A percentile compares a stretch with the other conserved stretches of the same genome.
phyloP scores from a whole-genome alignment of 2,888 invertebrate genomes.

The Nematopogon swammerdamellus region DNA sequence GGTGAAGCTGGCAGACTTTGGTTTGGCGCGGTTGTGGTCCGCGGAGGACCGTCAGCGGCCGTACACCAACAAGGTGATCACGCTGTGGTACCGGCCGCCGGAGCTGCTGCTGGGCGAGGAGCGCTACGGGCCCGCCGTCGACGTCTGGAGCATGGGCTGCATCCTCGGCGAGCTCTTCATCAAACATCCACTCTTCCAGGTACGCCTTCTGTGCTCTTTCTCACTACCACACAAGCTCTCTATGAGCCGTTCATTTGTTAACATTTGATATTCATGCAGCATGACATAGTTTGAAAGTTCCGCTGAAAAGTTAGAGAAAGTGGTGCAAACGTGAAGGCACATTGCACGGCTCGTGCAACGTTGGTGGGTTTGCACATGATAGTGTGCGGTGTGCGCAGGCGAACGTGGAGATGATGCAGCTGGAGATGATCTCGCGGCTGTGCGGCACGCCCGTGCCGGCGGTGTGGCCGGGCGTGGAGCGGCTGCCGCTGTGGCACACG shows the following conservation, averaged over 20 bases:
- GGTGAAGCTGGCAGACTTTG: slow-evolving; percentile 99
- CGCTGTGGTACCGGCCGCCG: slow-evolving; percentile 98
- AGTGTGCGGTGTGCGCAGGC: too few species aligned
- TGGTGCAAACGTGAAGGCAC: too few species aligned
- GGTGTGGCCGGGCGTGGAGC: slow-evolving; percentile 95
- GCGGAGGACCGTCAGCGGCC: slow-evolving; percentile 93
- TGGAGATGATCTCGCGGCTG: slow-evolving; percentile 89
- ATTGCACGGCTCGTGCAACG: too few species aligned
- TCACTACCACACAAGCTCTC: too few species aligned
- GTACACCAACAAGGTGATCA: slow-evolving; percentile 98
- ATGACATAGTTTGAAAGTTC: too few species aligned
- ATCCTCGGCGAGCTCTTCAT: slow-evolving; percentile 96
- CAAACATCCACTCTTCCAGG: slow-evolving; percentile 94
- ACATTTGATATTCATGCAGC: too few species aligned
- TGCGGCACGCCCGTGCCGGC: slow-evolving; percentile 97
- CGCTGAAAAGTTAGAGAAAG: too few species aligned
- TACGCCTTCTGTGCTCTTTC: slow-evolving; percentile 24
- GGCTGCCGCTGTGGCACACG: slow-evolving; percentile 88
- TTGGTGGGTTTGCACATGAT: too few species aligned
- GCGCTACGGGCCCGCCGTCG: slow-evolving; percentile 94
- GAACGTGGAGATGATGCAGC: slow-evolving; percentile 86
- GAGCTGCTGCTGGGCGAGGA: slow-evolving; percentile 96
- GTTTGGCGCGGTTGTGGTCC: slow-evolving; percentile 92
- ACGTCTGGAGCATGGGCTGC: slow-evolving; percentile 99
- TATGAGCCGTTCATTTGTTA: too few species aligned